Evolutionary conservation across 1,140 invertebrate genomes (phyloP).

Genomic region (Aphaenogaster ashmeadi): DNA sequence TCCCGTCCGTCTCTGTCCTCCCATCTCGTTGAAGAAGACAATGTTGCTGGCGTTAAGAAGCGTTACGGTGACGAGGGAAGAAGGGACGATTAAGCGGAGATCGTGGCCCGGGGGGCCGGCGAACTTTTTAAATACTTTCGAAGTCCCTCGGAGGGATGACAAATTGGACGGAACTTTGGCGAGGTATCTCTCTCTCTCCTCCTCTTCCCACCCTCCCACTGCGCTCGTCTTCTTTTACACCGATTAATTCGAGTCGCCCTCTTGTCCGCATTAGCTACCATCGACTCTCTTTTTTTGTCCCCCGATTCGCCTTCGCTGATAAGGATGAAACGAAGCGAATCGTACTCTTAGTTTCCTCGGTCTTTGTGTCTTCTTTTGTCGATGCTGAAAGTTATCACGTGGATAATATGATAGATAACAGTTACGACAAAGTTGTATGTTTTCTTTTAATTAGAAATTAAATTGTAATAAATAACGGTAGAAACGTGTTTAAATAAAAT

Average conservation of each 20-base stretch:
- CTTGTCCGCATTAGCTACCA: constrained; percentile 53
- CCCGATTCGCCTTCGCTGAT: constrained; percentile 25
- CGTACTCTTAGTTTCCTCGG: constrained; percentile 26
- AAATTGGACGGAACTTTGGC: constrained; percentile 72
- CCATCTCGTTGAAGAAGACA: constrained; percentile 27
- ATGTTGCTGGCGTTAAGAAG: constrained; percentile 68
- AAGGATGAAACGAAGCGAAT: constrained; percentile 38
- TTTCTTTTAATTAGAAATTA: neutral
- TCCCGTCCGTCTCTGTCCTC: neutral
- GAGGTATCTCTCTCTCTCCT: constrained; percentile 29
- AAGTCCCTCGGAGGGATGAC: constrained; percentile 73
- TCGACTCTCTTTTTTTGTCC: neutral
- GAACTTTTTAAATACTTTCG: constrained; percentile 78
- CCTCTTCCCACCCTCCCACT: constrained; percentile 6
- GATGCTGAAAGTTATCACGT: neutral
- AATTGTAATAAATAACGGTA: neutral
- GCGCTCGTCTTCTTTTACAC: constrained; percentile 8
- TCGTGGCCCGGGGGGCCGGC: constrained; percentile 65
- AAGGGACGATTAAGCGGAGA: constrained; percentile 70
- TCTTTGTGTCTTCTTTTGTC: neutral
- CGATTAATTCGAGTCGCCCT: constrained; percentile 72
- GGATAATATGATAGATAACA: neutral
- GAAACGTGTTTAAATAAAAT: neutral
- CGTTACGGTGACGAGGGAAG: constrained; percentile 54
- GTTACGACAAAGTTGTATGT: neutral